phyloP scores from a whole-genome alignment of 2,113 vertebrate genomes.

The Bufo bufo region DNA sequence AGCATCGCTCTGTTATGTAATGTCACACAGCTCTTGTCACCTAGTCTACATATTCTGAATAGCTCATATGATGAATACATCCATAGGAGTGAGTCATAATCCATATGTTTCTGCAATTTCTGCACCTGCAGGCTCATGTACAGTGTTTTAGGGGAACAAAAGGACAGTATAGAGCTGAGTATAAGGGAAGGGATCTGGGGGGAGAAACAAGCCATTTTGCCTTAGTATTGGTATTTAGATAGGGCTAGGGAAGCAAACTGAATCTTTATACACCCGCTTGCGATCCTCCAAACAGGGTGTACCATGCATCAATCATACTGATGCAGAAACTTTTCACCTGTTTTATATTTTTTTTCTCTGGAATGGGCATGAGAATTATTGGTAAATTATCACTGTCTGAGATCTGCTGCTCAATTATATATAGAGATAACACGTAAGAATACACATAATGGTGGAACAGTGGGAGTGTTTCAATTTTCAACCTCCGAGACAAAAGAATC shows the following conservation, averaged over 20 bases:
- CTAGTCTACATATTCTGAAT: not conserved
- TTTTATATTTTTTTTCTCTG: not conserved
- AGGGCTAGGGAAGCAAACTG: too few species aligned
- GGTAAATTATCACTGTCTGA: not conserved
- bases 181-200: too few species aligned
- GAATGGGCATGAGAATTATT: not conserved
- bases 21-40: not conserved
- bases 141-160: too few species aligned
- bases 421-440: not conserved
- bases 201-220: too few species aligned
- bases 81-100: not conserved
- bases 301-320: too few species aligned
- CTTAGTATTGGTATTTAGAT: too few species aligned
- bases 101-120: not conserved
- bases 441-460: not conserved
- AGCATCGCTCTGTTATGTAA: not conserved
- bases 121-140: too few species aligned
- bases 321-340: not conserved
- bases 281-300: too few species aligned
- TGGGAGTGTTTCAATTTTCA: not conserved
- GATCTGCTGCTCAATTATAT: not conserved
- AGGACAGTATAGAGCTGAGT: too few species aligned
- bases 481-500: not conserved
- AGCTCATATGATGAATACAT: not conserved
- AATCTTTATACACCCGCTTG: too few species aligned